Conservation (phyloP, 2,113 vertebrate species). For the Entomyzon cyanotis region DNA sequence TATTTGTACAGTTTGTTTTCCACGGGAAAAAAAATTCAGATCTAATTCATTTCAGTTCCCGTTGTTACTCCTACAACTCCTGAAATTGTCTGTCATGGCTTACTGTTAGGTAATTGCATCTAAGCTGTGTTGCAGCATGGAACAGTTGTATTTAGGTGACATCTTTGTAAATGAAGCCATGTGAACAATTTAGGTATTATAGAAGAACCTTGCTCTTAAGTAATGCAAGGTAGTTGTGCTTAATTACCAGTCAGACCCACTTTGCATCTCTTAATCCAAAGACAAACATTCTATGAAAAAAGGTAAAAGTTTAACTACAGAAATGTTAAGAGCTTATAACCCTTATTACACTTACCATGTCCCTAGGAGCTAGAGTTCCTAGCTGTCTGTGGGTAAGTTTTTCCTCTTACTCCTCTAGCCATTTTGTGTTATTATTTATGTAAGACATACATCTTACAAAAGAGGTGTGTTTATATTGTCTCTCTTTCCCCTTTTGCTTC, state of each 20-base stretch:
- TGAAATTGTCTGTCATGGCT: background rate
- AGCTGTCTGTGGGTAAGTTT: background rate
- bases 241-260: background rate
- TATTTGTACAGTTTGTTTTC: background rate
- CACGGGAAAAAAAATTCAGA: background rate
- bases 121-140: background rate
- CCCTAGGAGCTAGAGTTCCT: background rate
- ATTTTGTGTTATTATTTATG: background rate
- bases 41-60: background rate
- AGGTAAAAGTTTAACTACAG: background rate
- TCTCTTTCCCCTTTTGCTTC: background rate
- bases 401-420: background rate
- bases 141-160: background rate
- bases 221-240: background rate
- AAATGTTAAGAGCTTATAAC: background rate
- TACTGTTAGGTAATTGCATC: background rate
- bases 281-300: background rate
- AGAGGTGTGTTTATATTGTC: background rate
- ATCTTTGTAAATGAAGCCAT: background rate
- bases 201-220: background rate
- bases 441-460: background rate
- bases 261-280: background rate
- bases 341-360: background rate
- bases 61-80: background rate
- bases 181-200: background rate